Evolutionary conservation across 2,888 invertebrate species (phyloP).

Genomic region (Erebia epiphron): DNA sequence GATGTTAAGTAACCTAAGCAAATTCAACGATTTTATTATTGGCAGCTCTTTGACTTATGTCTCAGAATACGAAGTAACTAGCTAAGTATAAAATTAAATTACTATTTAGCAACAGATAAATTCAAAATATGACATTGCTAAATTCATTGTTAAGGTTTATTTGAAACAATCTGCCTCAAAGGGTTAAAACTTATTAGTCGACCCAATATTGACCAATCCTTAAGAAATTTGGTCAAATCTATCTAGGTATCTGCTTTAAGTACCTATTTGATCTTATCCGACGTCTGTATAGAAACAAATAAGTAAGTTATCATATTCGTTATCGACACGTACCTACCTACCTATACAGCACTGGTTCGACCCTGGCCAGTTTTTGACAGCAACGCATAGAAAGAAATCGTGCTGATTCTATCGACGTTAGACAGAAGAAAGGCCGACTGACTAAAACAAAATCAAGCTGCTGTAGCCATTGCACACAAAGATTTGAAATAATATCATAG

Average conservation of each 20-base stretch:
- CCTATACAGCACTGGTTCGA: slow-evolving; percentile 34
- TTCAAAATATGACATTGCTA: not conserved
- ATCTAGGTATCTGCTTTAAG: slow-evolving; percentile 22
- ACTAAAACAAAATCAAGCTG: not conserved
- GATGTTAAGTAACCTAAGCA: too few relatives aligned
- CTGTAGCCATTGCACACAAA: not conserved
- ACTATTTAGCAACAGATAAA: not conserved
- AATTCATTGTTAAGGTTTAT: not conserved
- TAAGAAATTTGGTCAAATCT: slow-evolving; percentile 2
- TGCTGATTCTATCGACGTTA: slow-evolving; percentile 48
- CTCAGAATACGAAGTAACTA: too few relatives aligned
- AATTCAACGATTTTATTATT: too few relatives aligned
- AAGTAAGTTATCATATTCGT: slow-evolving; percentile 45
- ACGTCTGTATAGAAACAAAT: slow-evolving; percentile 30
- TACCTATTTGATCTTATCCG: slow-evolving; percentile 32
- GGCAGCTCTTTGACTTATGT: too few relatives aligned
- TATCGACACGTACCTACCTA: slow-evolving; percentile 39
- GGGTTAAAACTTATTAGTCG: not conserved
- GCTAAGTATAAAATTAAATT: too few relatives aligned
- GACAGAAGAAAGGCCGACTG: not conserved
- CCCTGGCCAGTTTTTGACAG: slow-evolving; percentile 60
- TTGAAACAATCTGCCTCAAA: slow-evolving; percentile 9
- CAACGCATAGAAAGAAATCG: slow-evolving; percentile 50
- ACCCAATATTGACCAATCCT: slow-evolving; percentile 18
- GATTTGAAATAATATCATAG: not conserved